Evolutionary conservation across 2,888 invertebrate genomes (phyloP).

Genomic region (Caenorhabditis panamensis): DNA sequence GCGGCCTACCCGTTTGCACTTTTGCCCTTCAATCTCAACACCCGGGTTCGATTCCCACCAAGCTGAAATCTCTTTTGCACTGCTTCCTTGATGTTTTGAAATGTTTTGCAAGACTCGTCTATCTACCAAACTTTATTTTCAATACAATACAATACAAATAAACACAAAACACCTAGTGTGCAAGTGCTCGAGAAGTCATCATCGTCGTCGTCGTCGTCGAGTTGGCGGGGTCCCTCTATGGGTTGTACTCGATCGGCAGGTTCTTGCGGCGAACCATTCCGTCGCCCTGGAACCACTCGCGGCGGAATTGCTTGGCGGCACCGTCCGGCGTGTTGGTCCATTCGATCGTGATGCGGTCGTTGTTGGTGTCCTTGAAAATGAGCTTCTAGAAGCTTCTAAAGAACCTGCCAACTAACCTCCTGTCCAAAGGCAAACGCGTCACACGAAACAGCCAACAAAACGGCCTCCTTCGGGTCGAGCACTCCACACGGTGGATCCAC

Average conservation of each 20-base stretch:
- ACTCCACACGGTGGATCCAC: constrained; percentile 73
- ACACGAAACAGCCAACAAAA: constrained; percentile 11
- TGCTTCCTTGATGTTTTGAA: background rate
- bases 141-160: too few species aligned
- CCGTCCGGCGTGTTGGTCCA: constrained; percentile 35
- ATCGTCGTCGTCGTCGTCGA: too few species aligned
- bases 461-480: constrained; percentile 72
- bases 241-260: too few species aligned
- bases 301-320: constrained; percentile 72
- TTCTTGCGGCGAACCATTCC: constrained; percentile 72
- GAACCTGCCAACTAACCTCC: background rate
- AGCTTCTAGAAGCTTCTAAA: too few species aligned
- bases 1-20: background rate
- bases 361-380: too few species aligned
- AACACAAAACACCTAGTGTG: too few species aligned
- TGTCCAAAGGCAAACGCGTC: constrained; percentile 18
- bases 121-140: too few species aligned
- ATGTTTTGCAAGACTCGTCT: too few species aligned
- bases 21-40: background rate
- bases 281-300: constrained; percentile 76
- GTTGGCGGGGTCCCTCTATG: too few species aligned
- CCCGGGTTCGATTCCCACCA: constrained; percentile 8
- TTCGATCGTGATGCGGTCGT: too few species aligned
- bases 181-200: too few species aligned
- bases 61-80: background rate